Base-by-base conservation (phyloP, 2,797 vertebrate genomes). In the Mallotus villosus region DNA sequence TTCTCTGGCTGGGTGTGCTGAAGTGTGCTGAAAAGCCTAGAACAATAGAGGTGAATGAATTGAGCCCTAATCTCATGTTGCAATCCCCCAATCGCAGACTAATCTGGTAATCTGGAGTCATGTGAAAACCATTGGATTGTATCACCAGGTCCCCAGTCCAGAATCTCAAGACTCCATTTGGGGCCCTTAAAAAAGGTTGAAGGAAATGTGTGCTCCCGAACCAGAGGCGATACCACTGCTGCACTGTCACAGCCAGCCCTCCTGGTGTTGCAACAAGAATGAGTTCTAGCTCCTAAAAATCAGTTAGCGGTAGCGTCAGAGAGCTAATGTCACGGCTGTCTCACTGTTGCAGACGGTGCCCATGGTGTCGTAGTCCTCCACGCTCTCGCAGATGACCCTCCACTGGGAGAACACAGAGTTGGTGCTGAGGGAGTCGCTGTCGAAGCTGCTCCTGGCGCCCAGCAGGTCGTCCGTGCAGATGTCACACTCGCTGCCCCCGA, bases 271-370 rank as follows among this genome's bases (percentile, higher is more conserved):
- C 21, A 37, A 34, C 41, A 12, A 2, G 1, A 46, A 46, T 14
- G 41, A 46, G 41, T 46, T 46, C 41, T 8, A 46, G 2, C 41
- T 46, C 19, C 7, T n/a, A 0, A 55, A 17, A 55, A n/a, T 19
- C 4, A 17, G 17, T 4, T n/a, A 1, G 4, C 2, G 19, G 51
- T 51, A 51, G 17, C 17, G 51, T 53, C 16, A n/a, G 4, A 4
- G 17, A n/a, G 16, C 9, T 41, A 11, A 41, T 11, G 2, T 11
- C 37, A 41, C 37, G 8, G 41, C 51, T 8, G 51, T 7, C 94
- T 97, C 92, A 99, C 97, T 96, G 90, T 99, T 99, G 90, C 97
- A 98, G 68, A 99, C 86, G 7, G 97, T 99, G 85, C 97, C 97
- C 70, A 96, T 78, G 1, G 90, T 94, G 82, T 99, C 95, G 19